These are phyloP conservation scores for Xenopus borealis DNA, from an alignment of 2,113 vertebrate species.

Conservation along the genomic window DNA sequence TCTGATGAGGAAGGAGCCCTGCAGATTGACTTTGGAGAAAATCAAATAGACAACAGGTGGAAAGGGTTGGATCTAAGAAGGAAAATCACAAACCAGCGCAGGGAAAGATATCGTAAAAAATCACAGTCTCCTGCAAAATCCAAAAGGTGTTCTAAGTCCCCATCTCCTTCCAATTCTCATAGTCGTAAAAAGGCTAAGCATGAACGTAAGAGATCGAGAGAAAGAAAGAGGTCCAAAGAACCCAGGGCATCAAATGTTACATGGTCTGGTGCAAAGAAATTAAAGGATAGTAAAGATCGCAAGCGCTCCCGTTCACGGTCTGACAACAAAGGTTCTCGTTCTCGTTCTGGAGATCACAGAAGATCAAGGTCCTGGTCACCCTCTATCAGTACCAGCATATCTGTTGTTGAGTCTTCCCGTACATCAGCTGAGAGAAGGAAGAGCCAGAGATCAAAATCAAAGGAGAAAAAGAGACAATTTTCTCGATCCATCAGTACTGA, in stretches of 20 bases:
- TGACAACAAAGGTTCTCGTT: constrained; percentile 46
- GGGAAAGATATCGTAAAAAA: constrained; percentile 71
- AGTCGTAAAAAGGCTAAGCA: constrained; percentile 45
- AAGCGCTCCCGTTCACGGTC: constrained; percentile 55
- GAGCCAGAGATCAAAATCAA: constrained; percentile 46
- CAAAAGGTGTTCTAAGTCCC: constrained; percentile 36
- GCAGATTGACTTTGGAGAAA: constrained; percentile 59
- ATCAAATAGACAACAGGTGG: constrained; percentile 59
- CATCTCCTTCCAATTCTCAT: constrained; percentile 38
- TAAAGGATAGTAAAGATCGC: constrained; percentile 35
- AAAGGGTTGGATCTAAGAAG: constrained; percentile 78
- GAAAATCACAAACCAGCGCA: constrained; percentile 79
- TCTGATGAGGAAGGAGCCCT: constrained; percentile 60
- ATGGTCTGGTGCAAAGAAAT: constrained; percentile 45
- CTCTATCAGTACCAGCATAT: constrained; percentile 47
- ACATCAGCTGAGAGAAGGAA: constrained; percentile 49
- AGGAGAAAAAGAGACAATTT: constrained; percentile 51
- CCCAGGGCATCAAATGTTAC: constrained; percentile 6
- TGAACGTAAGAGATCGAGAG: constrained; percentile 58
- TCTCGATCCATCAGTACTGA: constrained; percentile 39
- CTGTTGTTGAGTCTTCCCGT: constrained; percentile 36
- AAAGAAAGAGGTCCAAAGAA: constrained; percentile 55
- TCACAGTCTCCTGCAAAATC: constrained; percentile 41
- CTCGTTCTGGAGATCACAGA: constrained; percentile 49
- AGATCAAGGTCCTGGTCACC: constrained; percentile 58